Evolutionary conservation across 2,888 invertebrate genomes (phyloP), one percentile per base, ranked within the genome.

Genomic region (Ctenicera cuprea): DNA sequence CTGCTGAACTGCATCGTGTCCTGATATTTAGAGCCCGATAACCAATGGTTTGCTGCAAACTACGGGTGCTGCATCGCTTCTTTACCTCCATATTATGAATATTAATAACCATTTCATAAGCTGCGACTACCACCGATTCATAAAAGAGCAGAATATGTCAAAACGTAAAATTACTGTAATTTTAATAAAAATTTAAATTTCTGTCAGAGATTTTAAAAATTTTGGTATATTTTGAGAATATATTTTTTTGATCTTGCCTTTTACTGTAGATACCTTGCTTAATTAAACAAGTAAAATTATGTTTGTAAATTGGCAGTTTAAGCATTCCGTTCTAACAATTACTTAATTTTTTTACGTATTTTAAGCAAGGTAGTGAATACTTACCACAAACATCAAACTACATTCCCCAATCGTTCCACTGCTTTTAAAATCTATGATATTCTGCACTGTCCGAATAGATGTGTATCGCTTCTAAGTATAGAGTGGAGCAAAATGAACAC

Each of bases 401-500:
- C 9, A 20, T 14, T 18, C 16, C 3, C 11, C 16, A 14, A 3
- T 14, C 61, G 14, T 33, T 69, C 62, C 41, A 61, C 45, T 22
- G 11, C 9, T 61, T 73, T 68, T 62, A 26, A 65, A 61, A 33
- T 72, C 67, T 48, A 14, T 64, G 57, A 37, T 50, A 70, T 70
- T 65, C 69, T 66, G 67, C 71, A 52, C 66, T 57, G 70, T 38
- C 50, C 64, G 59, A 65, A 30, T 71, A 71, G 76, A 76, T 77
- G 52, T 67, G 50, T 70, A 76, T 74, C 76, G 57, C 54, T 33
- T 71, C 71, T 78, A 79, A 79, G 77, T 79, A 79, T 79, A 79
- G 74, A 75, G 77, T 76, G 72, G 68, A 76, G 71, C 76, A 78
- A 75, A 78, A 77, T 77, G 77, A 76, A 77, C 78, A 77, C 80